Evolutionary conservation across 2,113 vertebrate species (phyloP).

Genomic region (Embiotoca jacksoni): DNA sequence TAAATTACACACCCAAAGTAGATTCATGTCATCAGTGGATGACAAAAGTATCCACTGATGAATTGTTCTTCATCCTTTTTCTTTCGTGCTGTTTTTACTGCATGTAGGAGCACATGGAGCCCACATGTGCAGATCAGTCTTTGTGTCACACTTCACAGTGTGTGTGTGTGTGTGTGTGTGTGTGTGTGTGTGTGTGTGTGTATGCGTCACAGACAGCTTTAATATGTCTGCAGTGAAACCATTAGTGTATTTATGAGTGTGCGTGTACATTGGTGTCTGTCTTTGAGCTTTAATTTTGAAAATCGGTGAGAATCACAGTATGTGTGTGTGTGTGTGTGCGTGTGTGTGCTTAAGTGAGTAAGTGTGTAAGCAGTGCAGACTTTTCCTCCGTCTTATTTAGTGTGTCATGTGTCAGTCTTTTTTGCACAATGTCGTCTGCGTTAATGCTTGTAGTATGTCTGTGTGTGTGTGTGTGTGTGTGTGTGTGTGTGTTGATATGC

Average conservation of each 20-base stretch:
- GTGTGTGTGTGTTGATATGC: slow-evolving; percentile 34
- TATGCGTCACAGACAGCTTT: neutral
- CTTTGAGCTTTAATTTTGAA: slow-evolving; percentile 26
- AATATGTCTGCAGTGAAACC: slow-evolving; percentile 22
- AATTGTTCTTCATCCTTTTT: slow-evolving; percentile 12
- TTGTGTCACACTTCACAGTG: slow-evolving; percentile 43
- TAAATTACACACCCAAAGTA: neutral
- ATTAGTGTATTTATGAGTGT: slow-evolving; percentile 7
- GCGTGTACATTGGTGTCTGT: neutral
- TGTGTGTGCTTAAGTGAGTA: neutral
- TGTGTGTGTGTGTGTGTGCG: neutral
- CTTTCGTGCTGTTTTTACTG: neutral
- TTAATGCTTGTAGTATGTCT: neutral
- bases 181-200: too few relatives aligned
- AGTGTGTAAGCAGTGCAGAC: too few relatives aligned
- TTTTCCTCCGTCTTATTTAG: neutral
- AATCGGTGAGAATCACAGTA: too few relatives aligned
- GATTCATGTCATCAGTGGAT: neutral
- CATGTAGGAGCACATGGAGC: slow-evolving; percentile 60
- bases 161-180: neutral
- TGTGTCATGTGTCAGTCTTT: neutral
- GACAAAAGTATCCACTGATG: too few relatives aligned
- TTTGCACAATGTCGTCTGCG: neutral
- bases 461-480: slow-evolving; percentile 4
- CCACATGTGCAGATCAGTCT: slow-evolving; percentile 66